Base-by-base conservation (phyloP, 2,113 vertebrate genomes). In the Hoplias malabaricus region DNA sequence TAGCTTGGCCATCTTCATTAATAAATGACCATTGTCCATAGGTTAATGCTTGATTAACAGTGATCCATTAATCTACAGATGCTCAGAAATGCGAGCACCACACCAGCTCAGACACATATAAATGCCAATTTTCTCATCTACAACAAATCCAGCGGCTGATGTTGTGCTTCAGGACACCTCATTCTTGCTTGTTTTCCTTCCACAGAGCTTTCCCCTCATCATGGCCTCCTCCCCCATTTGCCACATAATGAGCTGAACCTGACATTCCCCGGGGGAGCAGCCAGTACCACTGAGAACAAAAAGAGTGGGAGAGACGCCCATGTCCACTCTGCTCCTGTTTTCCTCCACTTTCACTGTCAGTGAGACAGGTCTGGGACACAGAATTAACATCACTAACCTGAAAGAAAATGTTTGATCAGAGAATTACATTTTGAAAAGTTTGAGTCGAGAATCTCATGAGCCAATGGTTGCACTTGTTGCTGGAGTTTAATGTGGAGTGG, bases 281-380 rank as follows among this genome's bases (percentile, higher is more conserved):
- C 57, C 75, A 65, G 65, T 61, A 68, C 68, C 42, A 33, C 38
- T 46, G 86, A 84, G 38, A 83, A 61, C 9, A 89, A 71, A 75
- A 83, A 84, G 9, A 83, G 29, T 21, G 80, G 27, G 13, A 42
- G 31, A 54, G 61, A 48, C 38, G 43, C 54, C 29, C 69, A 23
- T 61, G 61, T 73, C 5, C 66, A 69, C 23, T 19, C 75, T 62
- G 8, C 83, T 9, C 61, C 84, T 27, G 54, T 81, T 27, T 82
- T 87, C 62, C 63, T 86, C 43, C 56, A 80, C 29, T 34, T 80
- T 27, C 48, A 81, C 12, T 80, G 84, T 12, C 87, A 75, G 78
- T 89, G 89, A 83, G 88, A 90, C 19, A 85, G 68, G 80, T 75
- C 77, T 21, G 67, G 74, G 12, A 61, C 62, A 57, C 59, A 86